Conservation (phyloP, 2,113 vertebrate genomes). For the Edolisoma coerulescens region DNA sequence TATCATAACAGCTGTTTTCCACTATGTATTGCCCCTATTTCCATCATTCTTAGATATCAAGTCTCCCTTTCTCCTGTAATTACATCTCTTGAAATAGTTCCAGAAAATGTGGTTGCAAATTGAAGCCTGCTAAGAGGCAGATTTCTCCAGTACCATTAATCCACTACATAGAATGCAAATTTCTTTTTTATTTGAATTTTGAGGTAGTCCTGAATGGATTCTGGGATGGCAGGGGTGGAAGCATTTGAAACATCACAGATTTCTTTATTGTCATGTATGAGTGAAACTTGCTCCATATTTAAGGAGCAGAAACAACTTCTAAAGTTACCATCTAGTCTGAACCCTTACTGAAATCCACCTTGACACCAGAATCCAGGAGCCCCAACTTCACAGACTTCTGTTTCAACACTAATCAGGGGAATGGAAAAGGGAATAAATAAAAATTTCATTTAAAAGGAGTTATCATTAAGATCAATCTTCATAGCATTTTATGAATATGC, state of each 20-base stretch:
- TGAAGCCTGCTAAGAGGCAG: not conserved
- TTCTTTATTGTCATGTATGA: not conserved
- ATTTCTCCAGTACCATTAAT: not conserved
- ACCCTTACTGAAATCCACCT: not conserved
- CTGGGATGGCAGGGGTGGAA: not conserved
- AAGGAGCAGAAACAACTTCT: not conserved
- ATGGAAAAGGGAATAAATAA: not conserved
- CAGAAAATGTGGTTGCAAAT: not conserved
- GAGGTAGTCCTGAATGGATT: not conserved
- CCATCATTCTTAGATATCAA: conserved; percentile 21
- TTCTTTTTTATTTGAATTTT: not conserved
- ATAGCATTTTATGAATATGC: not conserved
- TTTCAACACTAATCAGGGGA: not conserved
- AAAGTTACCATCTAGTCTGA: not conserved
- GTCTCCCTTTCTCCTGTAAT: not conserved
- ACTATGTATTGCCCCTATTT: not conserved
- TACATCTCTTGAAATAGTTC: conserved; percentile 1
- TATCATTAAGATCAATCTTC: not conserved
- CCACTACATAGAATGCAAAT: not conserved
- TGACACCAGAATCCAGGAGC: not conserved
- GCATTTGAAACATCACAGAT: not conserved
- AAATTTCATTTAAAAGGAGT: not conserved
- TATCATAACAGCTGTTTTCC: not conserved
- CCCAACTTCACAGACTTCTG: not conserved
- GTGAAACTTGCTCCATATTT: not conserved